Percentiles rank a stretch among this genome's conserved stretches.
These are phyloP conservation scores for Syndactyla subalaris DNA, from an alignment of 2,797 vertebrate species.

Conservation along the genomic window DNA sequence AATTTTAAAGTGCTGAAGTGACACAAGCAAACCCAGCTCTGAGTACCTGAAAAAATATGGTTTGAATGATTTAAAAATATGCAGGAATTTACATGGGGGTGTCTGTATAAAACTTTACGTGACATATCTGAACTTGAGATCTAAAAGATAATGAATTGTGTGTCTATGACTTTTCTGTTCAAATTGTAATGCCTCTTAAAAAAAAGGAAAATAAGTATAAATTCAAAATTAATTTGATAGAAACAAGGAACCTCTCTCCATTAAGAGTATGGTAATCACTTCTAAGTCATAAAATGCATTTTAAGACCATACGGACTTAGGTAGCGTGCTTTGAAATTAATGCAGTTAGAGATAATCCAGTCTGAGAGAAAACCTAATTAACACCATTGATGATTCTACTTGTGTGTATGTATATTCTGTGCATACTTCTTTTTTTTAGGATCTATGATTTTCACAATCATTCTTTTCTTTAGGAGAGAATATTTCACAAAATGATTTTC, in stretches of 20 bases:
- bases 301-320: neutral
- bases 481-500: conserved; percentile 72
- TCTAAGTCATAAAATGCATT: neutral
- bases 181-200: neutral
- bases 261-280: neutral
- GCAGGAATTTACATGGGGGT: neutral
- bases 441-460: conserved; percentile 53
- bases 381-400: neutral
- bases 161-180: neutral
- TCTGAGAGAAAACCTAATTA: neutral
- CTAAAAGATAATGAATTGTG: neutral
- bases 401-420: conserved; percentile 9
- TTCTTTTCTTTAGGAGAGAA: conserved; percentile 76
- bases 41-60: neutral
- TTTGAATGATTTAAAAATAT: neutral
- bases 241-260: neutral
- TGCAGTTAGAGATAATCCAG: neutral
- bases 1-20: neutral
- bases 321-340: neutral
- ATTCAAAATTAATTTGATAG: neutral
- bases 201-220: neutral
- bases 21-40: neutral
- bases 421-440: conserved; percentile 36
- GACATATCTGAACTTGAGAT: neutral
- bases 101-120: neutral